Percentiles rank a stretch among this genome's conserved stretches.
phyloP scores from a whole-genome alignment of 2,113 vertebrate species.

The Erinaceus europaeus region DNA sequence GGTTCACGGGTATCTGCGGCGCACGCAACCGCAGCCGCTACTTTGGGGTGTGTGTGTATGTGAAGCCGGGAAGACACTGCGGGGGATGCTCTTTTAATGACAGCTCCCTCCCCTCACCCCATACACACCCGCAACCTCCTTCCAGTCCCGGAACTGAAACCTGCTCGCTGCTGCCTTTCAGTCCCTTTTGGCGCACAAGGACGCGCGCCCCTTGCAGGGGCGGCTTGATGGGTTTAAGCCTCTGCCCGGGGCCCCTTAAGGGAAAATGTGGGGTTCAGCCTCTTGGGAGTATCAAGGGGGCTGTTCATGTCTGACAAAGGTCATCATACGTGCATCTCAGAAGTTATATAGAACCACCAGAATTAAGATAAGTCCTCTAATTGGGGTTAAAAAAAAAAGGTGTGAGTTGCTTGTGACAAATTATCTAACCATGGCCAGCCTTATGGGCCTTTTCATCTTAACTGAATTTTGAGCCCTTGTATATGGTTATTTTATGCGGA shows the following conservation, averaged over 20 bases:
- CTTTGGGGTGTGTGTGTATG: neutral
- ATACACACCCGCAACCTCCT: neutral
- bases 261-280: neutral
- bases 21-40: neutral
- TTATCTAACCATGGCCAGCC: neutral
- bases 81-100: neutral
- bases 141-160: neutral
- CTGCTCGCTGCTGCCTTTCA: neutral
- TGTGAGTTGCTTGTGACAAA: neutral
- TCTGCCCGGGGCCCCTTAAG: neutral
- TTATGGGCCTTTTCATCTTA: neutral
- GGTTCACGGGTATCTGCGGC: neutral
- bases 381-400: neutral
- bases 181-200: neutral
- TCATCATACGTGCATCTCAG: conserved; percentile 26
- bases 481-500: too few relatives aligned
- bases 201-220: neutral
- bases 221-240: neutral
- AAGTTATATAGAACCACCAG: conserved; percentile 27
- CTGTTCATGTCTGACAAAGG: neutral
- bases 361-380: neutral
- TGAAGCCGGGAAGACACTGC: neutral
- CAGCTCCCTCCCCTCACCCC: neutral
- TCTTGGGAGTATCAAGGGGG: neutral
- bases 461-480: neutral